phyloP scores from a whole-genome alignment of 1,140 invertebrate genomes.

The Chelonus insularis region DNA sequence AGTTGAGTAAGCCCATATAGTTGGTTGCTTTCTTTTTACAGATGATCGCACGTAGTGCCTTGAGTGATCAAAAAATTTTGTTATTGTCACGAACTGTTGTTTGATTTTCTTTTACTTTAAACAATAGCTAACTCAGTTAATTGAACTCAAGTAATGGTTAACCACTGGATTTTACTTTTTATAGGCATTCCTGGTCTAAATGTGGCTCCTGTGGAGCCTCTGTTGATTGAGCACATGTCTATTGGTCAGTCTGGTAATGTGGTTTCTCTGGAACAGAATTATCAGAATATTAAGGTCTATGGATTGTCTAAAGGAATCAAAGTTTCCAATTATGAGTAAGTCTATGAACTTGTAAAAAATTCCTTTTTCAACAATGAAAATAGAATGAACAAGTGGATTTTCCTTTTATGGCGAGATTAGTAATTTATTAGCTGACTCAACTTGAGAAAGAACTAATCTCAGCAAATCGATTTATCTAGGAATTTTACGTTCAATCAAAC shows the following conservation, averaged over 20 bases:
- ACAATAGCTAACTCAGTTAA: not conserved
- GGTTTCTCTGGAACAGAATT: conserved; percentile 64
- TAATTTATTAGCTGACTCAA: no score
- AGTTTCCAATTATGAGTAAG: conserved; percentile 60
- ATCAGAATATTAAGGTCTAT: conserved; percentile 63
- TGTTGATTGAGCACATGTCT: conserved; percentile 60
- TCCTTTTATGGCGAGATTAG: no score
- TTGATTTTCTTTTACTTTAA: not conserved
- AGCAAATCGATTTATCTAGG: no score
- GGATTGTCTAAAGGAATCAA: conserved; percentile 61
- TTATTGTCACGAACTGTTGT: no score
- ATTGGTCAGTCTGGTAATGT: conserved; percentile 63
- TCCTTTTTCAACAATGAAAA: no score
- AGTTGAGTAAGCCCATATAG: no score
- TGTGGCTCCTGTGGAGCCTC: conserved; percentile 60
- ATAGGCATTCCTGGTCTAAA: conserved; percentile 42
- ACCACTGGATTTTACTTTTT: conserved; percentile 3
- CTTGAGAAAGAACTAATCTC: no score
- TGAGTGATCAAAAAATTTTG: not conserved
- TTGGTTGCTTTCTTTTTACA: conserved; percentile 27
- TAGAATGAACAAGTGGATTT: no score
- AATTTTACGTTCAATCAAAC: no score
- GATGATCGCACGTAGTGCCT: not conserved
- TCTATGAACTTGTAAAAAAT: not conserved
- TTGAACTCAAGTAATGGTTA: not conserved